Evolutionary conservation across 2,888 invertebrate species (phyloP), one percentile per base, ranked within the genome.

Genomic region (Erebia aethiops): DNA sequence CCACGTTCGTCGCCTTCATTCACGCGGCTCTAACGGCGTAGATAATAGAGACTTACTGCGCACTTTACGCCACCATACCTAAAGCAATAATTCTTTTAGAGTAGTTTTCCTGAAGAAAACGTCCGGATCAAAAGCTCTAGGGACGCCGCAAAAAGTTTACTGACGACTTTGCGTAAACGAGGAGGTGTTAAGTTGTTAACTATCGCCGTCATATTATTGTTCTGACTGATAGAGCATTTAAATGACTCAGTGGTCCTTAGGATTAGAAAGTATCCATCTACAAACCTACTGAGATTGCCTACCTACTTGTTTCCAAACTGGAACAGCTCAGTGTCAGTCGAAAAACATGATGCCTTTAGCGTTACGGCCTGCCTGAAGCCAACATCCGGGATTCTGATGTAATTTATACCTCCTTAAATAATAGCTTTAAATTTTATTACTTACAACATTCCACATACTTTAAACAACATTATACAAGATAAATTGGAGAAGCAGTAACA

Each of bases 31-130:
- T 91, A 91, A 91, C 91, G 89, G 90, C 87, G 89, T 81, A 90
- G 91, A 91, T 91, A 91, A 91, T 91, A 88, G 90, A 91, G 91
- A 91, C 90, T 91, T 91, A 91, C 90, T 87, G 90, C 88, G 88
- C 89, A 90, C 90, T 92, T 91, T 89, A 90, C 89, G 87, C 79
- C 82, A 76, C 86, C 82, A 87, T 89, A 89, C 88, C 87, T 87
- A 88, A 82, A 85, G 87, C 86, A 87, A 90, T 91, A 91, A 91
- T 83, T 90, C 87, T 85, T 80, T 61, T 78, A 73, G 83, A 84
- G 87, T 87, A 90, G 67, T 88, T 89, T 89, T 83, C 81, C 84
- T 82, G 81, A 13, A 16, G 64, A 54, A 52, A 46, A 18, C 54
- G 54, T 16, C 16, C 64, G 54, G 64, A 54, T 64, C 64, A 64